Conservation (phyloP, 1,140 invertebrate genomes). For the Neodiprion virginianus region DNA sequence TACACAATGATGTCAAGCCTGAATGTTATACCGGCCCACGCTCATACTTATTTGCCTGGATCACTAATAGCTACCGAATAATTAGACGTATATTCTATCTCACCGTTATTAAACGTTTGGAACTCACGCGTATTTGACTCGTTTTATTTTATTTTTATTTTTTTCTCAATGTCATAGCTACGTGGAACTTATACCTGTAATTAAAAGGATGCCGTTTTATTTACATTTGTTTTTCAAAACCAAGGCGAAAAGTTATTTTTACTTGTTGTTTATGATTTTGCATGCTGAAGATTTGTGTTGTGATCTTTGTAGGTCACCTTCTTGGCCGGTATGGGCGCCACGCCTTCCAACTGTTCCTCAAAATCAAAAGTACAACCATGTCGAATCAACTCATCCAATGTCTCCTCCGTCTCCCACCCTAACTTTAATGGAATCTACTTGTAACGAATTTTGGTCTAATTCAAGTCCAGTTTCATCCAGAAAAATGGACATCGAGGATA, state of each 20-base stretch:
- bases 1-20: too few species aligned
- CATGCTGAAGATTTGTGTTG: slow-evolving; percentile 58
- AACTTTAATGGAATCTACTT: slow-evolving; percentile 36
- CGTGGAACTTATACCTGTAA: too few species aligned
- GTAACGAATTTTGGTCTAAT: slow-evolving; percentile 46
- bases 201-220: too few species aligned
- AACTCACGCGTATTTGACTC: too few species aligned
- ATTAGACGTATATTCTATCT: too few species aligned
- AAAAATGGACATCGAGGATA: slow-evolving; percentile 13
- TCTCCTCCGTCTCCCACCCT: slow-evolving; percentile 37
- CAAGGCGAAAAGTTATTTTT: not conserved
- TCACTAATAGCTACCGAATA: too few species aligned
- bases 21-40: too few species aligned
- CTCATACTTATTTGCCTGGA: too few species aligned
- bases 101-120: too few species aligned
- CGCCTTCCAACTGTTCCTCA: slow-evolving; percentile 56
- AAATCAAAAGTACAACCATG: slow-evolving; percentile 40
- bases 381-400: slow-evolving; percentile 24
- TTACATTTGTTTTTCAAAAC: slow-evolving; percentile 3
- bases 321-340: slow-evolving; percentile 66
- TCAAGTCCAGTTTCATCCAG: slow-evolving; percentile 36
- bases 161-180: too few species aligned
- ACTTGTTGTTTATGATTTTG: slow-evolving; percentile 45
- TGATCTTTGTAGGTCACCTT: slow-evolving; percentile 65
- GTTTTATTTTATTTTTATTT: too few species aligned